A percentile compares a stretch with the other conserved stretches of the same genome.
Conservation (phyloP, 2,113 vertebrate species). For the human (Homo sapiens) region DNA sequence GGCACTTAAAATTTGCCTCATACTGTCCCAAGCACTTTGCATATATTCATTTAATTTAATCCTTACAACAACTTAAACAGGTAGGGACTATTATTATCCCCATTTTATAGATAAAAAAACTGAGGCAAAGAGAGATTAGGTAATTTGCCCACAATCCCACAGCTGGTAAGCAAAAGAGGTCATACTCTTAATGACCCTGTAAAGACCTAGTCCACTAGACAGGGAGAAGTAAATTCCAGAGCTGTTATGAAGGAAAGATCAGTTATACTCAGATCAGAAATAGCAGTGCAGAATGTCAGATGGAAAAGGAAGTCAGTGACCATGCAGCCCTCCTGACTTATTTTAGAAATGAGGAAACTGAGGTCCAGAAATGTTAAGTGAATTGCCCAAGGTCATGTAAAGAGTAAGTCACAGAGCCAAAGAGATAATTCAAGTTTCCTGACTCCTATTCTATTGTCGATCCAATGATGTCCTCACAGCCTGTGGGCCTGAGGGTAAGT, state of each 20-base stretch:
- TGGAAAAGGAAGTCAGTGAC: slow-evolving; percentile 43
- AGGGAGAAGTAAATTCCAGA: slow-evolving; percentile 27
- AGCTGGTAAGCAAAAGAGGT: background rate
- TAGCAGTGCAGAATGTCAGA: background rate
- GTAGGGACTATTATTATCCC: background rate
- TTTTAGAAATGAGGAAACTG: slow-evolving; percentile 63
- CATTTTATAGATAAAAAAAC: background rate
- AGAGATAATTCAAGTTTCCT: background rate
- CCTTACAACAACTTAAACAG: background rate
- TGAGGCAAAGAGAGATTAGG: background rate
- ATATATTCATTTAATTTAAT: slow-evolving; percentile 24
- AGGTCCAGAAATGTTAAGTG: slow-evolving; percentile 38
- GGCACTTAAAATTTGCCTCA: background rate
- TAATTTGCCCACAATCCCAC: background rate
- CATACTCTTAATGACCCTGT: background rate
- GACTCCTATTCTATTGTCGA: background rate
- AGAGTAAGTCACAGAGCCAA: background rate
- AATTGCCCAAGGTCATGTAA: background rate
- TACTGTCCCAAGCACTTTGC: background rate
- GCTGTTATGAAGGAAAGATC: background rate
- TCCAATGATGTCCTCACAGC: background rate
- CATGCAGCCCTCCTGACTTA: background rate
- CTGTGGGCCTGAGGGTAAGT: background rate
- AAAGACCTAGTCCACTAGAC: background rate
- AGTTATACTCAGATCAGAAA: slow-evolving; percentile 22